Evolutionary conservation across 2,113 vertebrate genomes (phyloP), one percentile per base, ranked within the genome.

Genomic region (Platichthys flesus): DNA sequence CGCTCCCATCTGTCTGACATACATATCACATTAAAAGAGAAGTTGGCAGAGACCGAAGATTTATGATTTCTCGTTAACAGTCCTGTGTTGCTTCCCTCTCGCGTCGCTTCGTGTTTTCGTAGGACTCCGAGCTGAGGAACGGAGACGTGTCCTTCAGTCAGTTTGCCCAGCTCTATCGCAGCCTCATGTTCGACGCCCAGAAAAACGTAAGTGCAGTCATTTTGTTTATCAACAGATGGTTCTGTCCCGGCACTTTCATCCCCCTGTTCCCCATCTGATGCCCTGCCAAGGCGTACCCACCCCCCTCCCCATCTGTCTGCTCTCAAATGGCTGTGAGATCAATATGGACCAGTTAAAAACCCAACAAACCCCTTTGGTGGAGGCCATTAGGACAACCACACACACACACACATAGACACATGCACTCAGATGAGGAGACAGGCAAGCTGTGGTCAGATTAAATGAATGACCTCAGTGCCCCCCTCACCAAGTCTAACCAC

Each of bases 151-250:
- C 96, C 0, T 99, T 98, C 0, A 95, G 97, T 85, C 98, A 99
- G 91, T 99, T 99, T 37, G 94, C 96, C 0, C 97, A 98, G 84
- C 94, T 99, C 55, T 99, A 99, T 89, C 96, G 97, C 77, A 97
- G 94, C 91, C 96, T 99, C 26, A 99, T 99, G 98, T 98, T 97
- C 85, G 97, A 96, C 0, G 96, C 97, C 79, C 98, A 99, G 95
- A 99, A 96, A 93, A 95, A 91, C 49, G 98, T 99, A 88, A 95
- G 94, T 79, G 78, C 51, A 64, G 3, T 74, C 40, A n/a, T 68
- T 83, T 79, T 61, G 67, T 82, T 60, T 65, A 18, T 73, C 69
- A 54, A 58, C 28, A 24, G 73, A 75, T 67, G 63, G 74, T 57
- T 47, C 60, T 64, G 28, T 64, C 70, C 21, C 54, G 54, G 61